Conservation (phyloP, 2,888 invertebrate genomes). For the Nowickia ferox region DNA sequence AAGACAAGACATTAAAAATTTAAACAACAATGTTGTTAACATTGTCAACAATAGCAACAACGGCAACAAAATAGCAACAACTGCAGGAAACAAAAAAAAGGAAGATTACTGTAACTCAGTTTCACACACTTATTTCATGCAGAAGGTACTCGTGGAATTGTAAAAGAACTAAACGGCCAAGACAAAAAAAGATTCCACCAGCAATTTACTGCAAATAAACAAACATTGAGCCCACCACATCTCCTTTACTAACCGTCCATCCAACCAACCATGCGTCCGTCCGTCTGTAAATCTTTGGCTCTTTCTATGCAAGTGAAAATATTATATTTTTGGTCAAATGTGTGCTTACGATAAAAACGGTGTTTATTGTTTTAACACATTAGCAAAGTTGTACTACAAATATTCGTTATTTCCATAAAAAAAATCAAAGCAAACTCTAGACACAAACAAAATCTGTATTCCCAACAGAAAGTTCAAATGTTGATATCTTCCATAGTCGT, state of each 20-base stretch:
- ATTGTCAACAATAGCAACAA: constrained; percentile 32
- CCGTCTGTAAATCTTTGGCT: background rate
- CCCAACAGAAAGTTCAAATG: constrained; percentile 35
- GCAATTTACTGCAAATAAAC: constrained; percentile 68
- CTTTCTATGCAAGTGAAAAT: background rate
- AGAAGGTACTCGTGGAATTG: constrained; percentile 11
- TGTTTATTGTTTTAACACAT: constrained; percentile 82
- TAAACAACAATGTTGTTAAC: constrained; percentile 59
- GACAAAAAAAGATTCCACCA: constrained; percentile 60
- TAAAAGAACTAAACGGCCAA: constrained; percentile 12
- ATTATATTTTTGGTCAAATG: constrained; percentile 35
- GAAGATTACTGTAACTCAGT: constrained; percentile 38
- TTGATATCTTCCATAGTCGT: constrained; percentile 7
- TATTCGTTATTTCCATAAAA: constrained; percentile 79
- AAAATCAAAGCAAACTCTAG: constrained; percentile 63
- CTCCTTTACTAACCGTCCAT: constrained; percentile 17
- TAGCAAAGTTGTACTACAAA: constrained; percentile 82
- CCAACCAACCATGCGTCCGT: no score
- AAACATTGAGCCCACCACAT: constrained; percentile 61
- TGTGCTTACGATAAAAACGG: constrained; percentile 68
- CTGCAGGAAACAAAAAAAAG: constrained; percentile 24
- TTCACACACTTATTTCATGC: constrained; percentile 55
- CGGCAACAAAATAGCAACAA: constrained; percentile 37
- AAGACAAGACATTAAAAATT: constrained; percentile 14
- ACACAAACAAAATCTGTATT: constrained; percentile 21